These are phyloP conservation scores for Bungarus multicinctus DNA, from an alignment of 2,113 vertebrate genomes.

Conservation along the genomic window DNA sequence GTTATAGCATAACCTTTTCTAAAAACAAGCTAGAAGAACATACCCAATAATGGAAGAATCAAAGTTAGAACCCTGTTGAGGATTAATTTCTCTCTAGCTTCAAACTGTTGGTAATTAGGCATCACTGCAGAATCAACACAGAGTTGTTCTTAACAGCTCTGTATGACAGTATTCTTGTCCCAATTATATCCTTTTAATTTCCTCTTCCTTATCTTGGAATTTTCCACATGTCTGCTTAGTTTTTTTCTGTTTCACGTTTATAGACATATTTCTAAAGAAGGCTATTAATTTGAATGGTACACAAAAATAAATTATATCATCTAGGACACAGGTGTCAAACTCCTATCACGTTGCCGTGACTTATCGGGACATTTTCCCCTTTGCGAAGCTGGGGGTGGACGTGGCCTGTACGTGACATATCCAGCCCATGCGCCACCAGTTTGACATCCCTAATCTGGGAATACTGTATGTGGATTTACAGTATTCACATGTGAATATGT, in stretches of 20 bases:
- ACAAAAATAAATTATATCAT: neutral
- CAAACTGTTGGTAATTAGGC: constrained; percentile 4
- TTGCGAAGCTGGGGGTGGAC: too few species aligned
- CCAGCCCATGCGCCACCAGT: too few species aligned
- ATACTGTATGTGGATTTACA: neutral
- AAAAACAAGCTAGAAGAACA: neutral
- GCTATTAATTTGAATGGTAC: neutral
- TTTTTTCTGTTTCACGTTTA: neutral
- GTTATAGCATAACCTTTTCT: neutral
- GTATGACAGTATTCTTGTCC: neutral
- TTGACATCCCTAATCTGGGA: neutral
- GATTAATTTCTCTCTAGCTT: neutral
- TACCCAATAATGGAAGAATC: neutral
- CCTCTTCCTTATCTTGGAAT: neutral
- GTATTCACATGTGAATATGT: neutral
- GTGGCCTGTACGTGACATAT: too few species aligned
- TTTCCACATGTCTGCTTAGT: neutral
- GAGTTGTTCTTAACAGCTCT: neutral
- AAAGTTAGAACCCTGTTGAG: neutral
- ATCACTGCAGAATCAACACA: neutral
- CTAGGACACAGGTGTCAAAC: neutral
- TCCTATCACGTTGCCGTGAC: too few species aligned
- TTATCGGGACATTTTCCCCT: too few species aligned
- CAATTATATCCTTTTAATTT: neutral
- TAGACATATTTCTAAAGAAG: neutral